Evolutionary conservation across 2,888 invertebrate genomes (phyloP).

Genomic region (Odontothrips loti): DNA sequence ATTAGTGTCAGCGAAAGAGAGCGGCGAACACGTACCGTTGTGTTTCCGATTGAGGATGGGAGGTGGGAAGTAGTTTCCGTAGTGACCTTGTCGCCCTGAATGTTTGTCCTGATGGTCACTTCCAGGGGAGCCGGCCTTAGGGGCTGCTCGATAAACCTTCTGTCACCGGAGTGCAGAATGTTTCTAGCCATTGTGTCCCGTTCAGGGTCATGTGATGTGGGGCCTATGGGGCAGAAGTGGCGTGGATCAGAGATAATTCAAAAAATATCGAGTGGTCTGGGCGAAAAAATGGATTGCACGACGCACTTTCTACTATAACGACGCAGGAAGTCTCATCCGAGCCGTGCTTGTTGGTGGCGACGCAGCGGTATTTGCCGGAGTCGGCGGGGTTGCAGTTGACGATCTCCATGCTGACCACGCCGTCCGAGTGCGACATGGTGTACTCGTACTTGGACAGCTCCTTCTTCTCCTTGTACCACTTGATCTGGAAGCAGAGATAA

Average conservation of each 20-base stretch:
- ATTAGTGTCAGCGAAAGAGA: neutral
- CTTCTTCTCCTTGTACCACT: slow-evolving; percentile 78
- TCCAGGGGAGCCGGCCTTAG: slow-evolving; percentile 74
- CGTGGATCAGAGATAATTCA: too few species aligned
- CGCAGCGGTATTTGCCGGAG: slow-evolving; percentile 93
- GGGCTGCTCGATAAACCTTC: slow-evolving; percentile 81
- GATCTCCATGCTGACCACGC: slow-evolving; percentile 96
- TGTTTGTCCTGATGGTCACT: slow-evolving; percentile 59
- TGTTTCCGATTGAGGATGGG: neutral
- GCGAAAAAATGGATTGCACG: too few species aligned
- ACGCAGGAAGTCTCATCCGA: slow-evolving; percentile 93
- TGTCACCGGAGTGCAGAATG: slow-evolving; percentile 78
- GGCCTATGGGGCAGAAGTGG: neutral
- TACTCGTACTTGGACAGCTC: slow-evolving; percentile 89
- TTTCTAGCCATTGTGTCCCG: slow-evolving; percentile 65
- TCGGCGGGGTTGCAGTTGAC: slow-evolving; percentile 90
- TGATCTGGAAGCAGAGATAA: slow-evolving; percentile 46
- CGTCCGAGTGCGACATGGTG: slow-evolving; percentile 85
- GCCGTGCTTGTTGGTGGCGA: slow-evolving; percentile 90
- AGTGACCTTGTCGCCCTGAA: slow-evolving; percentile 53
- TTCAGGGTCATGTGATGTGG: neutral
- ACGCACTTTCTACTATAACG: slow-evolving; percentile 90
- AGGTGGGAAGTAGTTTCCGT: neutral
- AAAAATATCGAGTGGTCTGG: neutral
- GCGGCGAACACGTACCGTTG: neutral